phyloP scores from a whole-genome alignment of 2,888 invertebrate species.

The Drosophila incognita region DNA sequence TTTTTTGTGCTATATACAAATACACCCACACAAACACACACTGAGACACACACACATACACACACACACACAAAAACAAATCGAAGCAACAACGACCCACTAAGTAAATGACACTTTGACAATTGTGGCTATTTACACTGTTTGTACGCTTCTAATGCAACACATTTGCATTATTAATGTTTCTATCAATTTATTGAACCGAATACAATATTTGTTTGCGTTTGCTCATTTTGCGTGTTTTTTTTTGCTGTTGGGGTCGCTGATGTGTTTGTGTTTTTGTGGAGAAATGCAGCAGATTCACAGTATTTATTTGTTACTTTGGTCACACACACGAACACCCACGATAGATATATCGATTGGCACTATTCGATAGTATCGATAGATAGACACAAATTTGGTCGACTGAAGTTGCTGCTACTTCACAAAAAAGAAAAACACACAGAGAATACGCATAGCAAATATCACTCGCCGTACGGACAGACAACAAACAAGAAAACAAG shows the following conservation, averaged over 20 bases:
- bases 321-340: slow-evolving; percentile 29
- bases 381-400: background rate
- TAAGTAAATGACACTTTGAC: slow-evolving; percentile 33
- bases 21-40: slow-evolving; percentile 12
- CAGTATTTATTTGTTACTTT: slow-evolving; percentile 12
- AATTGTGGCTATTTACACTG: slow-evolving; percentile 39
- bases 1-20: slow-evolving; percentile 40
- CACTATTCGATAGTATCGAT: slow-evolving; percentile 37
- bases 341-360: slow-evolving; percentile 1
- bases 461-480: slow-evolving; percentile 17
- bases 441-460: slow-evolving; percentile 8
- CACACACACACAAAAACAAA: slow-evolving; percentile 25
- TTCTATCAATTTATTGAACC: slow-evolving; percentile 42
- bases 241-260: slow-evolving; percentile 35
- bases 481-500: background rate
- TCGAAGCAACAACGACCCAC: slow-evolving; percentile 28
- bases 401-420: slow-evolving; percentile 9
- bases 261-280: slow-evolving; percentile 42
- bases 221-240: slow-evolving; percentile 56
- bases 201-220: slow-evolving; percentile 48
- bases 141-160: slow-evolving; percentile 40
- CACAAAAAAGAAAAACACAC: slow-evolving; percentile 20
- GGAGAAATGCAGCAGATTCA: slow-evolving; percentile 25
- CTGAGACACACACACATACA: slow-evolving; percentile 26
- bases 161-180: slow-evolving; percentile 45